Evolutionary conservation across 1,140 invertebrate genomes (phyloP).

Genomic region (Atopsyche davidsoni): DNA sequence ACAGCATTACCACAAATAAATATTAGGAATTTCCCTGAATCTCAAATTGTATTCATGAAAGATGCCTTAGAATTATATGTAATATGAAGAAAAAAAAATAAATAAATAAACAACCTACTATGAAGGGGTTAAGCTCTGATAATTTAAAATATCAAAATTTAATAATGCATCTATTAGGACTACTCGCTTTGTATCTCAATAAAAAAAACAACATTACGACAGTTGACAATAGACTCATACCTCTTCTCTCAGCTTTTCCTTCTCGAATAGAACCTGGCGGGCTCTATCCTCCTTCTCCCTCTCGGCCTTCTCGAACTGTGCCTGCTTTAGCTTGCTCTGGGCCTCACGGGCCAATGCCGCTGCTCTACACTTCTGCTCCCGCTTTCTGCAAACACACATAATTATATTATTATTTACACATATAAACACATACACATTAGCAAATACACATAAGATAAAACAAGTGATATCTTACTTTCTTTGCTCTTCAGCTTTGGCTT

Average conservation of each 20-base stretch:
- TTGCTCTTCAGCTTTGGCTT: slow-evolving; percentile 10
- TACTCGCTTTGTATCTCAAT: background rate
- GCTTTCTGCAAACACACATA: slow-evolving; percentile 13
- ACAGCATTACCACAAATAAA: no score
- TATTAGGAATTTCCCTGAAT: no score
- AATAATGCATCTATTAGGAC: background rate
- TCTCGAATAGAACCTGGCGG: slow-evolving; percentile 10
- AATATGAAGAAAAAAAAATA: no score
- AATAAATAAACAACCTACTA: no score
- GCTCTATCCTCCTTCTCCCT: slow-evolving; percentile 18
- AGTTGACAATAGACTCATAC: background rate
- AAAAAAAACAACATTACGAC: slow-evolving; percentile 2
- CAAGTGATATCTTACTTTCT: slow-evolving; percentile 13
- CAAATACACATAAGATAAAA: background rate
- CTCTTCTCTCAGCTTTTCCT: slow-evolving; percentile 13
- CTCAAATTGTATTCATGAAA: no score
- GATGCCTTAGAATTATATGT: no score
- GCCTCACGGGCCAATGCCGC: slow-evolving; percentile 17
- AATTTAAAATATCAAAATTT: no score
- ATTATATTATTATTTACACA: background rate
- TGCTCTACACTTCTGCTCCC: slow-evolving; percentile 18
- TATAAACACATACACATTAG: background rate
- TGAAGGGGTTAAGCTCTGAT: no score
- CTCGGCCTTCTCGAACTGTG: slow-evolving; percentile 11
- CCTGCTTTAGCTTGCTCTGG: slow-evolving; percentile 17